Evolutionary conservation across 2,113 vertebrate genomes (phyloP), one percentile per base, ranked within the genome.

Genomic region (Misgurnus anguillicaudatus): DNA sequence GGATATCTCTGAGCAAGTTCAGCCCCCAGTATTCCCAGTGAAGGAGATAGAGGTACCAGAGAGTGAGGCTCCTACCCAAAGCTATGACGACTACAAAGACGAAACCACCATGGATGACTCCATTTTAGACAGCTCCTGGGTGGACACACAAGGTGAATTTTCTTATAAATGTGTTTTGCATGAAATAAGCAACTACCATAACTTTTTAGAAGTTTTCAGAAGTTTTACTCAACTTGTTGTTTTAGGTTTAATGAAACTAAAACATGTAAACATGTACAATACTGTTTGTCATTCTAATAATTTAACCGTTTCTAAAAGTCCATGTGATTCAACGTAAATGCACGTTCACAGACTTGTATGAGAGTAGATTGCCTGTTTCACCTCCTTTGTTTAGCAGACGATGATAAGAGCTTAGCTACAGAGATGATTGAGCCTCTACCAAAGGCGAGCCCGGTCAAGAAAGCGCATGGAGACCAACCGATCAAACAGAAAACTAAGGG

Each of bases 71-170:
- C 95, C 90, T 64, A 95, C 95, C 9, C 96, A 98, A 88, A 97
- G 94, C 13, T 98, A 94, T 3, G 97, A 99, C 2, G 95, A 96
- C 88, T 96, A 94, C 86, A 95, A 91, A 90, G 98, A 99, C 19
- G 98, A 99, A 90, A 98, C 97, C 77, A 99, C 97, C 41, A 96
- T 99, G 0, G 98, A 99, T 13, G 98, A 99, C 91, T 99, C 98
- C 88, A 90, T 99, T 87, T 92, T 99, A 93, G 98, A 99, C 95
- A 99, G 97, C 90, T 96, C 96, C 89, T 99, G 97, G 98, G 91
- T 98, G 76, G 97, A 99, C 86, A 95, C 96, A 84, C 98, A 98
- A 97, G 98, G 97, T 99, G 90, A 38, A 61, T 6, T 51, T 65
- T 39, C 55, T 31, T 17, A 58, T 60, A 31, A 38, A 0, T 14